Percentiles rank a stretch among this genome's conserved stretches.
Evolutionary conservation across 2,888 invertebrate genomes (phyloP).

Genomic region (Marronus borbonicus): DNA sequence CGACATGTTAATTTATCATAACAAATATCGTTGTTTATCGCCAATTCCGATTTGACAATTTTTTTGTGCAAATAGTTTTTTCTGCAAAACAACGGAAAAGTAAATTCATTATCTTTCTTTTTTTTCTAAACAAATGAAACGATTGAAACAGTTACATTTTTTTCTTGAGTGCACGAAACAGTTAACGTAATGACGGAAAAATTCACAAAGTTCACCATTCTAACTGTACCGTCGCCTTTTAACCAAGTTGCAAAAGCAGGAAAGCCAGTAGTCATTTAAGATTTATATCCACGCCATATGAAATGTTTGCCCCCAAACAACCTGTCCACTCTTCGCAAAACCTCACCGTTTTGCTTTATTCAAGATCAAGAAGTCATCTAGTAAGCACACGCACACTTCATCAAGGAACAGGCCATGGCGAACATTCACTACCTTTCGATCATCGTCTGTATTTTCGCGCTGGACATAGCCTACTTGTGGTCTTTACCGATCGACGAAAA

Average conservation of each 20-base stretch:
- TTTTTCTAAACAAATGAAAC: no score
- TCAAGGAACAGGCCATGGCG: slow-evolving; percentile 18
- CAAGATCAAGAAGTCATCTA: neutral
- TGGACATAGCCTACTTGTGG: slow-evolving; percentile 5
- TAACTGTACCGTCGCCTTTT: neutral
- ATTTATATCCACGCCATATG: neutral
- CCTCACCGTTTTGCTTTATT: slow-evolving; percentile 9
- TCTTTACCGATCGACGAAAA: slow-evolving; percentile 15
- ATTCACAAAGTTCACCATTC: neutral
- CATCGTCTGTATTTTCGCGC: neutral
- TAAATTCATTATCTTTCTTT: no score
- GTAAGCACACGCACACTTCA: neutral
- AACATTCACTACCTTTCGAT: neutral
- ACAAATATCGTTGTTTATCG: no score
- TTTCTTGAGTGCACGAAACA: neutral
- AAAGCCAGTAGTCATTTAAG: neutral
- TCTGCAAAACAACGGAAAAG: no score
- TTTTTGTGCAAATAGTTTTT: no score
- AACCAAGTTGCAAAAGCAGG: slow-evolving; percentile 6
- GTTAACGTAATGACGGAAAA: neutral
- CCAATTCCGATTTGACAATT: no score
- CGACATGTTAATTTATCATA: no score
- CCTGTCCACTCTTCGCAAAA: neutral
- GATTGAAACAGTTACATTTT: no score
- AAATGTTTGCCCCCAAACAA: neutral